Percentiles rank a stretch among this genome's conserved stretches.
These are phyloP conservation scores for Deladenus siricidicola DNA, from an alignment of 2,888 invertebrate species.

Conservation along the genomic window DNA sequence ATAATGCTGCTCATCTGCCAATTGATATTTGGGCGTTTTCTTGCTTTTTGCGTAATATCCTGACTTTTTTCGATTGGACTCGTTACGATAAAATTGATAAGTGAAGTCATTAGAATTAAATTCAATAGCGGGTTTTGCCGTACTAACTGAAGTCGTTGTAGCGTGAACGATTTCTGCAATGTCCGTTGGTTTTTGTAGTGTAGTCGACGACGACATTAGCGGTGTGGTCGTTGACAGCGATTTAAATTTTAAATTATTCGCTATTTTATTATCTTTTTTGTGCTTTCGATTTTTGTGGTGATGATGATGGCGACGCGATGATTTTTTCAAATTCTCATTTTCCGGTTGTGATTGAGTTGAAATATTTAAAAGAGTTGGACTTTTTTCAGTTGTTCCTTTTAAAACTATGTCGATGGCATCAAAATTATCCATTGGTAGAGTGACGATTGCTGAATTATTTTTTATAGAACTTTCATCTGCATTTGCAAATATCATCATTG, in stretches of 20 bases:
- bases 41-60: neutral
- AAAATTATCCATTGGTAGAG: no score
- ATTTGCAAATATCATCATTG: no score
- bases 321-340: neutral
- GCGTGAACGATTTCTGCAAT: no score
- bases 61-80: neutral
- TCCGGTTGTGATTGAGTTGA: neutral
- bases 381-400: no score
- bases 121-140: neutral
- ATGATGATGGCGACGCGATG: neutral
- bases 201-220: no score
- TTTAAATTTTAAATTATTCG: neutral
- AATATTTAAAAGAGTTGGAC: neutral
- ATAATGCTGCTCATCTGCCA: neutral
- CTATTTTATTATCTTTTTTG: neutral
- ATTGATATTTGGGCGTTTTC: neutral
- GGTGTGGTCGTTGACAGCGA: neutral
- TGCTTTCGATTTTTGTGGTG: neutral
- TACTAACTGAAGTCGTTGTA: neutral
- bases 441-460: no score
- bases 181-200: no score
- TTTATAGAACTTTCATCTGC: no score
- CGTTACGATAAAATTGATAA: neutral
- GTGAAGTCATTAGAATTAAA: no score
- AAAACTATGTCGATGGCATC: no score